phyloP scores from a whole-genome alignment of 1,140 invertebrate species.

The Hyphantria cunea region DNA sequence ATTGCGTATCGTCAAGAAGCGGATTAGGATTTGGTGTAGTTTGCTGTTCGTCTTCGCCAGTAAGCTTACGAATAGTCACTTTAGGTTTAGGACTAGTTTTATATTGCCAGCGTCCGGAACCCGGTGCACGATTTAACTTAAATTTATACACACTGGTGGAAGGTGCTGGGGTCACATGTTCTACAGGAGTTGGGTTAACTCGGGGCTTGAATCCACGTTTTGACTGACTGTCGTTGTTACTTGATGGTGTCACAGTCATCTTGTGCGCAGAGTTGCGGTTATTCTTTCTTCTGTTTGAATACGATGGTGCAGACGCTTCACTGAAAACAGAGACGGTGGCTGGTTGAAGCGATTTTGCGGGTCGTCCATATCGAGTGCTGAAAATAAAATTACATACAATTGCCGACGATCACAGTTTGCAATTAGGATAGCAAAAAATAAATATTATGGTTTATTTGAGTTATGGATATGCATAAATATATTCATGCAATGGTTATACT shows the following conservation, averaged over 20 bases:
- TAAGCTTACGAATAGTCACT: conserved; percentile 89
- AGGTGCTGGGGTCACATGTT: conserved; percentile 65
- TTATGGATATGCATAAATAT: neutral
- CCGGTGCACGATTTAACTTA: conserved; percentile 88
- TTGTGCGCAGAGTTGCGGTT: conserved; percentile 74
- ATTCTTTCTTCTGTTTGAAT: conserved; percentile 75
- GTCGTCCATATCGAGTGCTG: conserved; percentile 78
- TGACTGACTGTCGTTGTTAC: conserved; percentile 72
- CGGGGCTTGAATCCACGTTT: conserved; percentile 84
- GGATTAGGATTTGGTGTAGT: conserved; percentile 73
- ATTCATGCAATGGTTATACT: neutral
- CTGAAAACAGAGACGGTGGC: conserved; percentile 85
- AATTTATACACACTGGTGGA: conserved; percentile 87
- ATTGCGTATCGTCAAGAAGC: conserved; percentile 66
- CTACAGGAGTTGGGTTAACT: conserved; percentile 82
- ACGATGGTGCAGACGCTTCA: conserved; percentile 79
- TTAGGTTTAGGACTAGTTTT: conserved; percentile 93
- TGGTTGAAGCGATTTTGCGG: conserved; percentile 78
- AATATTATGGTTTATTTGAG: neutral
- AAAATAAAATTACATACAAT: conserved; percentile 57
- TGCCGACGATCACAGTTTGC: conserved; percentile 21
- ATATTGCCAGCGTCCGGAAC: conserved; percentile 90
- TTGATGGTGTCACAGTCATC: conserved; percentile 67
- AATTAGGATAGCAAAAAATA: neutral
- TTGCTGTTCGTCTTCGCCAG: conserved; percentile 82